These are phyloP conservation scores for Accipiter virgatus DNA, from an alignment of 2,113 vertebrate species.

Conservation along the genomic window DNA sequence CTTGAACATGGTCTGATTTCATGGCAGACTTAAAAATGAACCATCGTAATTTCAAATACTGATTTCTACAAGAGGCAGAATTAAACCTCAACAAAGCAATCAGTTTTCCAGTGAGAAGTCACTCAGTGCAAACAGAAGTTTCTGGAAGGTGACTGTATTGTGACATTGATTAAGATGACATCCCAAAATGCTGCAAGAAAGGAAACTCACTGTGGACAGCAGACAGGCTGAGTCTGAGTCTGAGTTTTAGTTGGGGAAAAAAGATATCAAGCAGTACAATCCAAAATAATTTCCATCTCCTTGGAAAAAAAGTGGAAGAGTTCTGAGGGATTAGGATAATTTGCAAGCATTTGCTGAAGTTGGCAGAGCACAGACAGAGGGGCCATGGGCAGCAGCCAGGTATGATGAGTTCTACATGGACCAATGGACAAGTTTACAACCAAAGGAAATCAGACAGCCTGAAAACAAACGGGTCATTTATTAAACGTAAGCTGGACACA, in stretches of 20 bases:
- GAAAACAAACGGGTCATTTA: neutral
- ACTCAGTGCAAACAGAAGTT: neutral
- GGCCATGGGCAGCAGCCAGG: fast-evolving
- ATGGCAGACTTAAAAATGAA: neutral
- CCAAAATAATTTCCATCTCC: neutral
- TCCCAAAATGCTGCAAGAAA: neutral
- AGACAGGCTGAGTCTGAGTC: neutral
- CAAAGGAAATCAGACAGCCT: neutral
- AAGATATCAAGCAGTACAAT: neutral
- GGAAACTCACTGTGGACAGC: neutral
- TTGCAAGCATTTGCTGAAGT: neutral
- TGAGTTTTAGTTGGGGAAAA: neutral
- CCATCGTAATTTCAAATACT: fast-evolving
- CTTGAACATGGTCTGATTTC: neutral
- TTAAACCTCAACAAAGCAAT: neutral
- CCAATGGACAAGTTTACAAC: neutral
- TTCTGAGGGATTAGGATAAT: neutral
- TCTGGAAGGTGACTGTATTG: neutral
- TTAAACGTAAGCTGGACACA: neutral
- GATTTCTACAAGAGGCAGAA: neutral
- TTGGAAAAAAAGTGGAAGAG: fast-evolving
- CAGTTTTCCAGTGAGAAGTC: neutral
- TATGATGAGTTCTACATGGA: neutral
- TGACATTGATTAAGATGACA: neutral
- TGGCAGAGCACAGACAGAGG: neutral